phyloP scores from a whole-genome alignment of 2,888 invertebrate genomes.

The Linnaemya vulpina region DNA sequence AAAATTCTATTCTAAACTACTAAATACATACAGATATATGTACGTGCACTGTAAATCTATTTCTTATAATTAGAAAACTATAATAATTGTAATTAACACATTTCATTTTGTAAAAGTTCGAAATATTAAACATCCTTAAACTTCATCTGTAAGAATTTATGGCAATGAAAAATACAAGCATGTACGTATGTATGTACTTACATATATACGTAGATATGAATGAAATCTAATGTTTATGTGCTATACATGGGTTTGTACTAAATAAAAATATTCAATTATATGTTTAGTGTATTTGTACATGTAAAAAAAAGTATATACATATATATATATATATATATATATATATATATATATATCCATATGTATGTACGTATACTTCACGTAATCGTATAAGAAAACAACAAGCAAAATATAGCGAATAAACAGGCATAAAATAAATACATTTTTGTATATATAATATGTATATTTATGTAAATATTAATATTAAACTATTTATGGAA shows the following conservation, averaged over 20 bases:
- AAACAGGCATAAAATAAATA: conserved; percentile 28
- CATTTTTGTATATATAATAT: background rate
- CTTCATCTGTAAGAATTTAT: background rate
- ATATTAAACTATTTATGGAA: conserved; percentile 63
- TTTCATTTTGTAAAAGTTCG: background rate
- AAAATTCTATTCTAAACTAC: too few species aligned
- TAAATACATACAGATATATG: too few species aligned
- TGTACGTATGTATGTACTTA: too few species aligned
- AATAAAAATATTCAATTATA: background rate
- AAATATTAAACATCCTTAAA: background rate
- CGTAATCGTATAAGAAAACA: background rate
- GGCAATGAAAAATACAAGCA: background rate
- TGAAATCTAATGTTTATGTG: background rate
- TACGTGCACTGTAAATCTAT: too few species aligned
- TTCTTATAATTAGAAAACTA: background rate
- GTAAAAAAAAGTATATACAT: background rate
- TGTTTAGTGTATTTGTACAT: background rate
- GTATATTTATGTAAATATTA: conserved; percentile 22
- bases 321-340: background rate
- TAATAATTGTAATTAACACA: background rate
- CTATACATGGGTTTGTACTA: background rate
- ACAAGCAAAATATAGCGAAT: conserved; percentile 3
- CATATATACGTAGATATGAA: background rate
- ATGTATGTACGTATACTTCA: background rate
- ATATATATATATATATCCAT: background rate